Evolutionary conservation across 2,888 invertebrate genomes (phyloP).

Genomic region (Amblyteles armatorius): DNA sequence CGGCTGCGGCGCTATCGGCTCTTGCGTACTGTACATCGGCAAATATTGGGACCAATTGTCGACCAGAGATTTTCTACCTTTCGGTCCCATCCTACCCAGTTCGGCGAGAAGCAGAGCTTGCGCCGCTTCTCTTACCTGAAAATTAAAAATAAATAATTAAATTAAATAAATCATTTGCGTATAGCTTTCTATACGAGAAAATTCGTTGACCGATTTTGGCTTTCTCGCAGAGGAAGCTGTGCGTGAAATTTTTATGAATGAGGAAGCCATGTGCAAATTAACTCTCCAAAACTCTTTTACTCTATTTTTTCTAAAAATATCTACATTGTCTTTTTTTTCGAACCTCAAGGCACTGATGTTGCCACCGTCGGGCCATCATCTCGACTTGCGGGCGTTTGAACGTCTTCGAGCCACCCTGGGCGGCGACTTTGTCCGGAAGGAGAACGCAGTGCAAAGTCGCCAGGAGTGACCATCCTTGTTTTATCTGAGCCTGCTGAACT

Average conservation of each 20-base stretch:
- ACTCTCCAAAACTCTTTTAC: no score
- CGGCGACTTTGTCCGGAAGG: constrained; percentile 95
- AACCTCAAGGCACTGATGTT: constrained; percentile 99
- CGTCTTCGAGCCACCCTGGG: constrained; percentile 88
- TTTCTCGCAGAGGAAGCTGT: no score
- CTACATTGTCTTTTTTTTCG: constrained; percentile 29
- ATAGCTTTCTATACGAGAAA: no score
- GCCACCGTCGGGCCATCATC: constrained; percentile 99
- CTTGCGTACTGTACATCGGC: constrained; percentile 93
- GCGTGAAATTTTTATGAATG: no score
- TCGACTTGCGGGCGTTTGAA: constrained; percentile 99
- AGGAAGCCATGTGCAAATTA: no score
- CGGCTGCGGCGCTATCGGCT: constrained; percentile 90
- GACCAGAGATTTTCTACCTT: constrained; percentile 96
- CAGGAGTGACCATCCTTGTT: constrained; percentile 98
- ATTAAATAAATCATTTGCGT: not conserved
- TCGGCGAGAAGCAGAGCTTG: constrained; percentile 98
- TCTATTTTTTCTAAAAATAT: not conserved
- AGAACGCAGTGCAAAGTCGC: constrained; percentile 98
- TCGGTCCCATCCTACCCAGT: constrained; percentile 93
- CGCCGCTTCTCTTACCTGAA: constrained; percentile 94
- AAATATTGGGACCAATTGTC: constrained; percentile 98
- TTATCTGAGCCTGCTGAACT: constrained; percentile 96
- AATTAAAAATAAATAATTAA: constrained; percentile 12
- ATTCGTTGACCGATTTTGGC: no score